Base-by-base conservation (phyloP, 2,113 vertebrate genomes). In the Pseudorhombus dupliciocellatus region DNA sequence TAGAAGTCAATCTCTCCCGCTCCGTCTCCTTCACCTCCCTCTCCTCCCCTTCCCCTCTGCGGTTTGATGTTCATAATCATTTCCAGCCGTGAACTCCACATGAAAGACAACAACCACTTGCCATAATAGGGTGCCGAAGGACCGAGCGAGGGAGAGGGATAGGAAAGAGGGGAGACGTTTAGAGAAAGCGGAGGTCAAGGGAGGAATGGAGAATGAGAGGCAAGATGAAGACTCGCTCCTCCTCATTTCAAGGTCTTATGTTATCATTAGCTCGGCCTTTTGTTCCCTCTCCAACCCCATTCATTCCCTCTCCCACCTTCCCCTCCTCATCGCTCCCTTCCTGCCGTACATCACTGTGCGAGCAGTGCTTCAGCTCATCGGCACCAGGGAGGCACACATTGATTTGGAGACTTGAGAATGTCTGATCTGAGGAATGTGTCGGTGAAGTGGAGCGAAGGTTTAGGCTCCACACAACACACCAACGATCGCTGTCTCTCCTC, bases 1-100 rank as follows among this genome's bases (percentile, higher is more conserved):
- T 90, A 90, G 89, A 87, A 90, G 79, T 90, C 73, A 71, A 16
- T 80, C 79, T 86, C 66, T 66, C 70, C 68, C 8, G 52, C 69
- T 42, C 54, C 15, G 44, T 58, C 66, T 83, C 83, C 20, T 80
- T 77, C 66, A 77, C 70, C 78, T 76, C 81, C 46, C 7, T n/a
- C 46, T 50, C 46, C 18, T 50, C 10, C 46, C 8, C 20, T 15
- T 50, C 46, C 79, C 83, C 79, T 70, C 75, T 16, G 65, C 59
- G 83, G 84, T 85, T 88, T 88, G 87, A 92, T 91, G 78, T 79
- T 80, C 75, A 68, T 89, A 91, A 92, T 91, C 77, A 89, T 87
- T 92, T 73, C 90, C 91, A 92, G 90, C 89, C 85, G 71, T 80
- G 88, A 90, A 84, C 83, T 83, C 83, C 86, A 87, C 90, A 90